These are phyloP conservation scores for Tychaedon coryphoeus DNA, from an alignment of 2,113 vertebrate species.

Conservation along the genomic window DNA sequence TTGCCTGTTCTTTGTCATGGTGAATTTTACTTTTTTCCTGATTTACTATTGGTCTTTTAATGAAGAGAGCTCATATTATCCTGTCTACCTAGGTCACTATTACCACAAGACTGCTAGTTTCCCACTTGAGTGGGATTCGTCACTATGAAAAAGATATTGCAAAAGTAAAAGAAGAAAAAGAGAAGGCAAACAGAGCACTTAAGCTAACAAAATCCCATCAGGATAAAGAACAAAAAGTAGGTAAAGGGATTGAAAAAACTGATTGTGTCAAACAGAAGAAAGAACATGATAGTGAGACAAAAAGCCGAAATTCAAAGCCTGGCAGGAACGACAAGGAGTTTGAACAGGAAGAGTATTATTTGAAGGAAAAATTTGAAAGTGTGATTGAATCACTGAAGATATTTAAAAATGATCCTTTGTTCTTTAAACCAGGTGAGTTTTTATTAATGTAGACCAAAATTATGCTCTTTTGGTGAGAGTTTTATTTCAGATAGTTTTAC, in stretches of 20 bases:
- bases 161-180: slow-evolving; percentile 89
- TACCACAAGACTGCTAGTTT: slow-evolving; percentile 88
- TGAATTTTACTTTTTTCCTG: not conserved
- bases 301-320: slow-evolving; percentile 54
- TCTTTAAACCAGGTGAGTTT: slow-evolving; percentile 93
- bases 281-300: slow-evolving; percentile 62
- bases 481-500: not conserved
- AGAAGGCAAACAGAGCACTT: slow-evolving; percentile 80
- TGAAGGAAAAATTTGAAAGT: slow-evolving; percentile 89
- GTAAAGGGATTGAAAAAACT: slow-evolving; percentile 52
- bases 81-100: slow-evolving; percentile 82
- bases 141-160: slow-evolving; percentile 93
- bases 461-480: not conserved
- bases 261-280: slow-evolving; percentile 43
- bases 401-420: slow-evolving; percentile 93
- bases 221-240: slow-evolving; percentile 68
- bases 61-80: not conserved
- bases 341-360: slow-evolving; percentile 91
- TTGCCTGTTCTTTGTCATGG: not conserved
- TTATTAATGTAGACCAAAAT: not conserved
- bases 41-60: not conserved
- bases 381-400: slow-evolving; percentile 88
- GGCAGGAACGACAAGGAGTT: slow-evolving; percentile 82
- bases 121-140: slow-evolving; percentile 94
- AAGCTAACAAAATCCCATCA: slow-evolving; percentile 62